phyloP scores from a whole-genome alignment of 2,888 invertebrate species.

The Metellina segmentata region DNA sequence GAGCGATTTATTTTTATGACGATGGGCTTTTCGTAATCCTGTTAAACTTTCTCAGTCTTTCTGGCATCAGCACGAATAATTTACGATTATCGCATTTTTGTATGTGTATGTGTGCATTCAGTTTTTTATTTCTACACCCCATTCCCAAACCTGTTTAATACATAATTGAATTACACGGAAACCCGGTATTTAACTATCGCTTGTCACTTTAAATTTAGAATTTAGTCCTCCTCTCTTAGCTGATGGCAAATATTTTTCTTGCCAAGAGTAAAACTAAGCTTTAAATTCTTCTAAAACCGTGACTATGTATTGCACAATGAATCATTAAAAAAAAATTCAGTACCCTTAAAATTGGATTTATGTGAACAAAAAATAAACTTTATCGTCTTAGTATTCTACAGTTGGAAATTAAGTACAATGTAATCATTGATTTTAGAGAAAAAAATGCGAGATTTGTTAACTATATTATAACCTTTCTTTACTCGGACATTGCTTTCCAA shows the following conservation, averaged over 20 bases:
- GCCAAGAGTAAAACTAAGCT: too few relatives aligned
- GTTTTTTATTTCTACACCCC: background rate
- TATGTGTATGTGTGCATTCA: background rate
- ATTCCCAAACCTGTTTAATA: background rate
- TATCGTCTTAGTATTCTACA: too few relatives aligned
- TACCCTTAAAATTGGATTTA: too few relatives aligned
- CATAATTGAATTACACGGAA: conserved; percentile 15
- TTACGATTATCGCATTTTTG: conserved; percentile 10
- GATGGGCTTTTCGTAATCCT: background rate
- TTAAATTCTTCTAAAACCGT: too few relatives aligned
- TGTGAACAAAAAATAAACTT: too few relatives aligned
- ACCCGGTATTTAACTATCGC: conserved; percentile 6
- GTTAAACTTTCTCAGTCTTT: conserved; percentile 20
- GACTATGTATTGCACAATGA: too few relatives aligned
- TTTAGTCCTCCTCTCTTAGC: background rate
- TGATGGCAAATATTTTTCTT: background rate
- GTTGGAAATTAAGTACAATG: too few relatives aligned
- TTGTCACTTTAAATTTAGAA: conserved; percentile 23
- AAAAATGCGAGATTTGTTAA: too few relatives aligned
- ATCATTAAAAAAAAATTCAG: too few relatives aligned
- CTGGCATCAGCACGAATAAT: conserved; percentile 12
- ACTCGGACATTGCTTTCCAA: too few relatives aligned
- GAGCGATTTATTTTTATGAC: background rate
- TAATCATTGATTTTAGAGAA: too few relatives aligned
- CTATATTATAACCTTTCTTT: too few relatives aligned